Base-by-base conservation (phyloP, 2,888 invertebrate genomes). In the Chymomyza amoena region DNA sequence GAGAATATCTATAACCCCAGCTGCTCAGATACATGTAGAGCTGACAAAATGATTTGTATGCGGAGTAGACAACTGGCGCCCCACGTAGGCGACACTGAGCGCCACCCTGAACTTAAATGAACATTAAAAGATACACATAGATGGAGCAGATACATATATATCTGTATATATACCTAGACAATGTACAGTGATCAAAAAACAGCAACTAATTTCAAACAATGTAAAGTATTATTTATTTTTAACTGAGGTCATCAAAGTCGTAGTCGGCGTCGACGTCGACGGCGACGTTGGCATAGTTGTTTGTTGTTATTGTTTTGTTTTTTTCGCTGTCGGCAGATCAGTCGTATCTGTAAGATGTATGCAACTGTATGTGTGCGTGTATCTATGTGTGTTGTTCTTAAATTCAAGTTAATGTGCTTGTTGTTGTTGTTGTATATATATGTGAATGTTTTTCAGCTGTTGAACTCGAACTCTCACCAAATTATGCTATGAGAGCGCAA, bases 211-310 rank as follows among this genome's bases (percentile, higher is more conserved):
- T 88, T 74, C 80, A 78, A 82, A 87, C 75, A 84, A 78, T 88
- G 87, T 88, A 87, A 87, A 79, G 87, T 86, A 87, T 87, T 87
- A 88, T 84, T 88, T 84, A 84, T 88, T 85, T 85, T 83, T 88
- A 85, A 87, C 87, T 85, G 88, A 85, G 84, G 84, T 85, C 84
- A 84, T 87, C 88, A 78, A 66, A 87, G 78, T 63, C 68, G 69
- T 32, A 32, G 32, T 64, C 67, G 73, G 59, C 68, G 74, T 45
- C 60, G 75, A 61, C 45, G 50, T 61, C 61, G 61, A 61, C 75
- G 68, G 69, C 73, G 71, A 66, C 66, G 79, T 66, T 50, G 39
- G 39, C 39, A 45, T 45, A 45, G 39, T 57, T 25, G 52, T 54
- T 18, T 25, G 52, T 54, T 18, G 52, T 54, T 54, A 15, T 54